Evolutionary conservation across 2,888 invertebrate species (phyloP), one percentile per base, ranked within the genome.

Genomic region (Ommatoiulus sabulosus): DNA sequence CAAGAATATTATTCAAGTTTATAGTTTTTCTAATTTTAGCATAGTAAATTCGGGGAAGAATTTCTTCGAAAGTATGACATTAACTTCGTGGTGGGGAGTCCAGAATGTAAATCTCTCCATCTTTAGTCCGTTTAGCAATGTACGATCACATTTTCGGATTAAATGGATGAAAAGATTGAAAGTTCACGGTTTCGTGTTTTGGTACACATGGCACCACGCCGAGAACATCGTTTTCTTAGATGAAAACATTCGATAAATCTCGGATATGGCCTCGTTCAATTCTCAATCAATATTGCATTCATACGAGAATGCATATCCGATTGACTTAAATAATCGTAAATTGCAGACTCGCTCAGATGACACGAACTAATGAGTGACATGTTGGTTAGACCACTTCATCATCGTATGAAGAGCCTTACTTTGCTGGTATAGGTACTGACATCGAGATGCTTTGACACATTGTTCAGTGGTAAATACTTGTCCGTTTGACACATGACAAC

Each of bases 101-200:
- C 72, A 24, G 24, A 72, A 72, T 57, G 57, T 24, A 72, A 72
- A 72, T 72, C 24, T 72, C 24, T 72, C 72, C 72, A 72, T 57
- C 57, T 57, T n/a, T n/a, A 57, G 1, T 35, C 35, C 35, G 24
- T 8, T 20, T 10, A 63, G 20, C 63, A 24, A n/a, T n/a, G 20
- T 24, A 3, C 72, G 3, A 63, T 63, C 63, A 72, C 72, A 72
- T 24, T 80, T 80, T 35, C 24, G 2, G 35, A 43, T 24, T 15
- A 80, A 80, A 80, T 80, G 35, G 35, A 80, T 80, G 12, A 80
- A 80, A 80, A 35, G 80, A 80, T 24, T 80, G 80, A 35, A 80
- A 80, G 80, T 80, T 80, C 80, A 80, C 24, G 80, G 80, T 15
- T 80, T 43, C 15, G 35, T 80, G 80, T 80, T 35, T 12, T 43